These are phyloP conservation scores for Erannis defoliaria DNA, from an alignment of 2,888 invertebrate genomes.

Conservation along the genomic window DNA sequence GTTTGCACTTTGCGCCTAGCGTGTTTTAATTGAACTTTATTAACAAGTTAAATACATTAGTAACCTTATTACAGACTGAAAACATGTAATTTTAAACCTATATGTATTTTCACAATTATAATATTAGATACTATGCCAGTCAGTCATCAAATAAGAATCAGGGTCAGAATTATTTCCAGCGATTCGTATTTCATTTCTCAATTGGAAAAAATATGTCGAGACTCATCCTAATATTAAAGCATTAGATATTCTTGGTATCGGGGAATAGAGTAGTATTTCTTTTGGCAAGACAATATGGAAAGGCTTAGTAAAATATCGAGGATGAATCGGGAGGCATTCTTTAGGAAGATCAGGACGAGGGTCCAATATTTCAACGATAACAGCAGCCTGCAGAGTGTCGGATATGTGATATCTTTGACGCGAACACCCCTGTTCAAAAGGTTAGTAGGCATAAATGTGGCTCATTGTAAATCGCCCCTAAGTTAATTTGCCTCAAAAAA, in stretches of 20 bases:
- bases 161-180: constrained; percentile 14
- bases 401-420: constrained; percentile 65
- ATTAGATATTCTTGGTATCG: background rate
- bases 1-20: too few relatives aligned
- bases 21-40: constrained; percentile 17
- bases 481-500: too few relatives aligned
- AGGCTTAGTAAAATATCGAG: constrained; percentile 11
- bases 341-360: constrained; percentile 54
- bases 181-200: constrained; percentile 22
- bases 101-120: too few relatives aligned
- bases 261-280: constrained; percentile 6
- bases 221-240: background rate
- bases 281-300: constrained; percentile 13
- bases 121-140: background rate
- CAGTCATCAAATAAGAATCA: constrained; percentile 3
- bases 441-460: constrained; percentile 46
- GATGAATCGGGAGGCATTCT: constrained; percentile 36
- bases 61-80: background rate
- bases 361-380: constrained; percentile 70
- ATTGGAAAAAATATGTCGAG: background rate
- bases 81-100: background rate
- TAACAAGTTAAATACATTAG: constrained; percentile 22
- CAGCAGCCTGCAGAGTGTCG: constrained; percentile 69
- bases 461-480: too few relatives aligned
- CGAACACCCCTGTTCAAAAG: constrained; percentile 62